Conservation (phyloP, 2,797 vertebrate genomes). For the Lepus oiostolus region DNA sequence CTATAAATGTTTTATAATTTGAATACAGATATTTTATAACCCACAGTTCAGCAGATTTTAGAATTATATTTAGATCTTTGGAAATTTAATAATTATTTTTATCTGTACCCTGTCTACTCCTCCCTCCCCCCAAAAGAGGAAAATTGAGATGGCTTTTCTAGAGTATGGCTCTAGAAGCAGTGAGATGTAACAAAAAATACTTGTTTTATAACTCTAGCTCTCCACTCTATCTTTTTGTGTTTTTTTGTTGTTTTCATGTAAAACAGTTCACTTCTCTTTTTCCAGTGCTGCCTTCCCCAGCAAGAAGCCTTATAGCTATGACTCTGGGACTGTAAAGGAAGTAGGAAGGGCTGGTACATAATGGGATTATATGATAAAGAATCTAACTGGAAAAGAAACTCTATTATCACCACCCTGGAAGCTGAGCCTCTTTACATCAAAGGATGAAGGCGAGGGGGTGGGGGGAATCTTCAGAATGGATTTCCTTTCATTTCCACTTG, state of each 20-base stretch:
- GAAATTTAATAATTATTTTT: not conserved
- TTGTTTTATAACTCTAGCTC: not conserved
- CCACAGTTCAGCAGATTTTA: not conserved
- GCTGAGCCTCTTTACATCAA: conserved; percentile 62
- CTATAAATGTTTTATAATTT: conserved; percentile 15
- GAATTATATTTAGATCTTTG: not conserved
- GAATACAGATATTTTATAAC: not conserved
- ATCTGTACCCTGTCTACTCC: not conserved
- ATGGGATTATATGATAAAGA: conserved; percentile 61
- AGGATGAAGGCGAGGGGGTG: not conserved
- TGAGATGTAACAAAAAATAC: not conserved
- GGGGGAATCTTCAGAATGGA: conserved; percentile 34
- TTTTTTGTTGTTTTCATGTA: conserved; percentile 44
- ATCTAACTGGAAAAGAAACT: conserved; percentile 67
- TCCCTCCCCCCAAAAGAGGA: not conserved
- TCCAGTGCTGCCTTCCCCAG: not conserved
- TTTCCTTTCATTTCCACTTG: conserved; percentile 78
- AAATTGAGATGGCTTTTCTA: not conserved
- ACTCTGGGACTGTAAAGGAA: not conserved
- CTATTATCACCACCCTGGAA: conserved; percentile 73
- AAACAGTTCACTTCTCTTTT: conserved; percentile 50
- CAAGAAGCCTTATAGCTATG: not conserved
- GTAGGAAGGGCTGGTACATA: conserved; percentile 47
- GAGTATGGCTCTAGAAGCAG: not conserved
- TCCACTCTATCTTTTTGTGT: not conserved